Evolutionary conservation across 2,113 vertebrate species (phyloP).

Genomic region (Isurus oxyrinchus): DNA sequence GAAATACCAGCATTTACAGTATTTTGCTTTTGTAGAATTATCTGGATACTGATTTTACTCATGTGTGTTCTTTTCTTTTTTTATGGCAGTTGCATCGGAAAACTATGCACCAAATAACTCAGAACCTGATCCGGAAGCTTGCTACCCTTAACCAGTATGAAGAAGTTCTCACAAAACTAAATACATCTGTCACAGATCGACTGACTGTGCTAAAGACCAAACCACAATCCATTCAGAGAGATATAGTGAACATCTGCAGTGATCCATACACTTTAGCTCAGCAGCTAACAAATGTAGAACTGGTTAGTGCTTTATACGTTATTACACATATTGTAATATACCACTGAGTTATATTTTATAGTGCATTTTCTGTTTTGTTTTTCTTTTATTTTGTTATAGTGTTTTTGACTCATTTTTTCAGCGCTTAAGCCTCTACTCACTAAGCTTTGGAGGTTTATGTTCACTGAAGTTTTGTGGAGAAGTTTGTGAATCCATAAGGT

Average conservation of each 20-base stretch:
- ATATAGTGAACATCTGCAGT: slow-evolving; percentile 77
- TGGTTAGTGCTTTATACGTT: slow-evolving; percentile 61
- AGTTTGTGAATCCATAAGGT: background rate
- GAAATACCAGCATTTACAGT: background rate
- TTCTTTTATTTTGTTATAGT: background rate
- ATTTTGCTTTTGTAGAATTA: background rate
- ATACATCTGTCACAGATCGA: slow-evolving; percentile 64
- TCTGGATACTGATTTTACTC: background rate
- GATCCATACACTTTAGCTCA: slow-evolving; percentile 85
- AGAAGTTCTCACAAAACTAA: slow-evolving; percentile 80
- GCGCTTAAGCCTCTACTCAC: background rate
- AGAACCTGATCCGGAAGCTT: slow-evolving; percentile 75
- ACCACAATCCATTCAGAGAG: slow-evolving; percentile 76
- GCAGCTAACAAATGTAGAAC: slow-evolving; percentile 89
- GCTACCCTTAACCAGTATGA: slow-evolving; percentile 79
- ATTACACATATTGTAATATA: background rate
- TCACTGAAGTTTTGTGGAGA: background rate
- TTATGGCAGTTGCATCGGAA: slow-evolving; percentile 71
- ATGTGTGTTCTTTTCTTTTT: background rate
- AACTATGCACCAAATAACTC: slow-evolving; percentile 74
- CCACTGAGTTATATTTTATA: background rate
- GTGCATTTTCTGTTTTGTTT: background rate
- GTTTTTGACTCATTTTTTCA: background rate
- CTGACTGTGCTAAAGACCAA: slow-evolving; percentile 73
- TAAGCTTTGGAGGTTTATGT: background rate